Evolutionary conservation across 2,797 vertebrate species (phyloP).

Genomic region (Poecilia gillii): DNA sequence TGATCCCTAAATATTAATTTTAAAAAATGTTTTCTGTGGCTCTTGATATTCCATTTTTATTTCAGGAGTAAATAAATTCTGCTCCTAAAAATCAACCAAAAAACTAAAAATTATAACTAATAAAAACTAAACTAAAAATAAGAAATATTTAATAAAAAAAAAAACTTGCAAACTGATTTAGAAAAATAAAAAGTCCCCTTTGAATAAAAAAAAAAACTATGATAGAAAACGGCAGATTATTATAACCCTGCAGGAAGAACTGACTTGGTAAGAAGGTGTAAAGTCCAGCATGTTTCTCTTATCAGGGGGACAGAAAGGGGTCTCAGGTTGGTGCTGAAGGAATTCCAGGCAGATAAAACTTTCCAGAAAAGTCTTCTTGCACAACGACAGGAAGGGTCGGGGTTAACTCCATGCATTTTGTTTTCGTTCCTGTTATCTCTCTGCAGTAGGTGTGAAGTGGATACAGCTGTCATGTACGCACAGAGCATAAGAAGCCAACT

Average conservation of each 20-base stretch:
- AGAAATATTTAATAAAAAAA: too few relatives aligned
- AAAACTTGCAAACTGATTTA: too few relatives aligned
- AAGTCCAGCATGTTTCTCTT: constrained; percentile 54
- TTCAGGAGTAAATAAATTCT: too few relatives aligned
- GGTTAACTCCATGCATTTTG: constrained; percentile 31
- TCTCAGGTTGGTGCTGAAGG: constrained; percentile 57
- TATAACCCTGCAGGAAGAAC: not conserved
- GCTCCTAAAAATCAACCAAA: too few relatives aligned
- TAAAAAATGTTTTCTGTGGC: too few relatives aligned
- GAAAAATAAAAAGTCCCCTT: too few relatives aligned
- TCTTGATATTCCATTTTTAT: too few relatives aligned
- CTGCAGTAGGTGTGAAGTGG: constrained; percentile 18
- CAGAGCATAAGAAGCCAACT: not conserved
- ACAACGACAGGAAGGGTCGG: constrained; percentile 6
- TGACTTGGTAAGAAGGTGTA: constrained; percentile 3
- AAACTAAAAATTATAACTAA: too few relatives aligned
- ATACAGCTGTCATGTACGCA: constrained; percentile 29
- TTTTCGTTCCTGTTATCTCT: constrained; percentile 32
- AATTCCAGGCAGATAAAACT: constrained; percentile 70
- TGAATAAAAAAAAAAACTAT: too few relatives aligned
- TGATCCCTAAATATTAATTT: too few relatives aligned
- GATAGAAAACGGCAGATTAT: too few relatives aligned
- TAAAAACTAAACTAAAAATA: too few relatives aligned
- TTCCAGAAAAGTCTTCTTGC: constrained; percentile 12
- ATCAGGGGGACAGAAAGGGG: constrained; percentile 36